Evolutionary conservation across 2,113 vertebrate genomes (phyloP).

Genomic region (Forbesichthys papilliferus): DNA sequence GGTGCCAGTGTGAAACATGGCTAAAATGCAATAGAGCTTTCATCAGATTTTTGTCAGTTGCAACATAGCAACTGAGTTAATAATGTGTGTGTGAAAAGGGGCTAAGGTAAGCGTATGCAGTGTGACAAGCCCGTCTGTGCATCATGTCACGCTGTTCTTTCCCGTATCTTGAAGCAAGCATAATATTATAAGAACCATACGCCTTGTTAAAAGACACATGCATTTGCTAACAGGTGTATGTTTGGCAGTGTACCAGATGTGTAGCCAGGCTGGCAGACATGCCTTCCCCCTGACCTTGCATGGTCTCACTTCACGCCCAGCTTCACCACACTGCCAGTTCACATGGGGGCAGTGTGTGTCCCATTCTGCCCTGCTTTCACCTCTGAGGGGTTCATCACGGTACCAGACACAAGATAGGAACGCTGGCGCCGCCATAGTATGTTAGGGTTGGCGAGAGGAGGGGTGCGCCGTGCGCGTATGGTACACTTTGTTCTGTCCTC

Average conservation of each 20-base stretch:
- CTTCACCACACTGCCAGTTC: neutral
- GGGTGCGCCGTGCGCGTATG: conserved; percentile 2
- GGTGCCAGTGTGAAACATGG: too few relatives aligned
- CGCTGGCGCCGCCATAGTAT: conserved; percentile 9
- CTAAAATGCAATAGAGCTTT: too few relatives aligned
- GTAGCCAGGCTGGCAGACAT: conserved; percentile 17
- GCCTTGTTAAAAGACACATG: too few relatives aligned
- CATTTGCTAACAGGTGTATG: too few relatives aligned
- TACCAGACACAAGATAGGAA: neutral
- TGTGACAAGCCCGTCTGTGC: too few relatives aligned
- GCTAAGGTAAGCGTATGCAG: too few relatives aligned
- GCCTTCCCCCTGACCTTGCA: conserved; percentile 3
- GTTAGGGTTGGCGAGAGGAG: conserved; percentile 6
- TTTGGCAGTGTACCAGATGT: neutral
- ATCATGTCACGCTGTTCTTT: too few relatives aligned
- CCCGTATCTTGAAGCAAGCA: too few relatives aligned
- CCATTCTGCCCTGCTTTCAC: neutral
- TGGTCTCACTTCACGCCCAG: neutral
- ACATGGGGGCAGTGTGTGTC: neutral
- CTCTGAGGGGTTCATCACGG: conserved; percentile 23
- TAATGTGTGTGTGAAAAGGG: too few relatives aligned
- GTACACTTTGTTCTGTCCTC: conserved; percentile 5
- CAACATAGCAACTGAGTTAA: too few relatives aligned
- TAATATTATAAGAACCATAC: too few relatives aligned
- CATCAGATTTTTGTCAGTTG: too few relatives aligned